A percentile compares a stretch with the other conserved stretches of the same genome.
phyloP scores from a whole-genome alignment of 2,113 vertebrate species.

The Cryptotis parvus region DNA sequence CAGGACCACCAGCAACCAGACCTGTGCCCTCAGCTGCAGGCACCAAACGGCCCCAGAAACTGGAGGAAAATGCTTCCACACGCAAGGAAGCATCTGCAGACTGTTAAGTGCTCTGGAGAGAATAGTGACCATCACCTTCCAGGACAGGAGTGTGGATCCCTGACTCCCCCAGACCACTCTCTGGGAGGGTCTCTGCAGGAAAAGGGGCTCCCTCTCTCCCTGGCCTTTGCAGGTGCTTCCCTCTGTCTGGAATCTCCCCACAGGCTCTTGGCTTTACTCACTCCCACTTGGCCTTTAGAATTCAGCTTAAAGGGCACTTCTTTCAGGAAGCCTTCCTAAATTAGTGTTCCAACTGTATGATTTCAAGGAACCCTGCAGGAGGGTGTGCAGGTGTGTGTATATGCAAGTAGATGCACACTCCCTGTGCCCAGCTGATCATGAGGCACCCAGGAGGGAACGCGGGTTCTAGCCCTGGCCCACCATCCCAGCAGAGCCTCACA shows the following conservation, averaged over 20 bases:
- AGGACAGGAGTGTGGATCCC: no score
- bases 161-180: no score
- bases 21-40: neutral
- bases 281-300: neutral
- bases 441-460: no score
- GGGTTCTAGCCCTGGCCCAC: no score
- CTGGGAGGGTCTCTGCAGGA: no score
- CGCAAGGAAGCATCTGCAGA: neutral
- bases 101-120: neutral
- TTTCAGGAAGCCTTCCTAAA: conserved; percentile 38
- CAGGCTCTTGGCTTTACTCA: neutral
- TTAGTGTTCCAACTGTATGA: neutral
- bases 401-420: neutral
- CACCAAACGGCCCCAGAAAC: no score
- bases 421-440: no score
- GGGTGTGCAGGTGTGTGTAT: neutral
- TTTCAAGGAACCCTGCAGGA: neutral
- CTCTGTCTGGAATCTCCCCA: neutral
- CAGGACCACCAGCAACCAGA: neutral
- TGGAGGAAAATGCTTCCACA: no score
- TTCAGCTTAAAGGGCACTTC: neutral
- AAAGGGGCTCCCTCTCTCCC: neutral
- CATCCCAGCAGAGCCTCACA: no score
- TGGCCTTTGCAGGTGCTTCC: neutral
- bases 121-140: neutral